Evolutionary conservation across 2,113 vertebrate species (phyloP).

Genomic region (Gobio gobio): DNA sequence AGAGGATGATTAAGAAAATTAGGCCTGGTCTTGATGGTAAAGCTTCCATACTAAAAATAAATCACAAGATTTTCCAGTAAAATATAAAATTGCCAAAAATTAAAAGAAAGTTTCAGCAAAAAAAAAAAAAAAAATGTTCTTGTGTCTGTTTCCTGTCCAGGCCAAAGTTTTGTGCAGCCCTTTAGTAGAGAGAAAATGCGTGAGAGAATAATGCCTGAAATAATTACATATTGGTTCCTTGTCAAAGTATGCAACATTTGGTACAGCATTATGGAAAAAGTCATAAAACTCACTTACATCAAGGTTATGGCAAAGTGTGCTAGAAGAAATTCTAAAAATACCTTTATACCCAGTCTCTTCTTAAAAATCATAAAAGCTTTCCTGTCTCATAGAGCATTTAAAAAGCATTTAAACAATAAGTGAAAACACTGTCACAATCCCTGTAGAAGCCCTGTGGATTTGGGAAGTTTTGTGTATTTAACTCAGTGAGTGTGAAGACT

Average conservation of each 20-base stretch:
- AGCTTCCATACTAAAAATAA: background rate
- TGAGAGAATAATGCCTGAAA: slow-evolving; percentile 17
- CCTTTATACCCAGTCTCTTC: slow-evolving; percentile 15
- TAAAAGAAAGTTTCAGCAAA: background rate
- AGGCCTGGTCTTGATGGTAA: background rate
- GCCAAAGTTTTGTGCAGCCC: slow-evolving; percentile 2
- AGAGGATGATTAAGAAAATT: slow-evolving; percentile 12
- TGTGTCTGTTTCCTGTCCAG: background rate
- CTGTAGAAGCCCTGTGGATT: background rate
- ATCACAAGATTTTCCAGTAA: background rate
- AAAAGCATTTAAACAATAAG: background rate
- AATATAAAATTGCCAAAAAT: background rate
- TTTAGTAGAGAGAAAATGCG: background rate
- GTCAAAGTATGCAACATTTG: slow-evolving; percentile 42
- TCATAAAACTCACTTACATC: slow-evolving; percentile 29
- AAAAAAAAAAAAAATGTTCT: background rate
- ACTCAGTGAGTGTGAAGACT: slow-evolving; percentile 8
- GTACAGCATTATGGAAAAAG: slow-evolving; percentile 31
- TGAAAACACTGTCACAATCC: background rate
- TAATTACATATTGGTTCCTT: slow-evolving; percentile 40
- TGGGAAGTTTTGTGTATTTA: slow-evolving; percentile 6
- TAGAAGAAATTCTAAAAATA: slow-evolving; percentile 9
- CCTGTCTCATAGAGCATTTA: background rate
- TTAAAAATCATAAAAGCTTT: background rate
- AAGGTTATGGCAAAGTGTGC: slow-evolving; percentile 28